Evolutionary conservation across 2,888 invertebrate species (phyloP).

Genomic region (Ceramica pisi): DNA sequence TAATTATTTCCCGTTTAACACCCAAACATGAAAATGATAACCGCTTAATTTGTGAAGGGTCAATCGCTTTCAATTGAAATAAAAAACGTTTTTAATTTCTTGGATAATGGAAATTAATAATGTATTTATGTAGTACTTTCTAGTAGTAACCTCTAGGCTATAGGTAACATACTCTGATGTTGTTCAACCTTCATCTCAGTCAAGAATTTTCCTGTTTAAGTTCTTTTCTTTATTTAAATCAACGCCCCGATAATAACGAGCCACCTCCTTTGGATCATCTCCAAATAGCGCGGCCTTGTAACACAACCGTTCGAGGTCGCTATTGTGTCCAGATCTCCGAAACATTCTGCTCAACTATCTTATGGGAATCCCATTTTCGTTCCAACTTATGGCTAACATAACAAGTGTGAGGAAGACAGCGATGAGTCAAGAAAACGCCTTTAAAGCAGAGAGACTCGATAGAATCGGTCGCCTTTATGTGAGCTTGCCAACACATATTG

Average conservation of each 20-base stretch:
- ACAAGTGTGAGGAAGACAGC: constrained; percentile 45
- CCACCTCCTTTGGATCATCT: constrained; percentile 70
- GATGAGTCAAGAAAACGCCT: constrained; percentile 35
- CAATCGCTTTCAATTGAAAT: constrained; percentile 19
- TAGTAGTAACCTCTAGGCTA: constrained; percentile 7
- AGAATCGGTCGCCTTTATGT: constrained; percentile 49
- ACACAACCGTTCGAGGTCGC: constrained; percentile 52
- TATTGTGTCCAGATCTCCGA: constrained; percentile 54
- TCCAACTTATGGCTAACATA: constrained; percentile 25
- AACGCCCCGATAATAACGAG: constrained; percentile 58
- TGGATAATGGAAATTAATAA: constrained; percentile 21
- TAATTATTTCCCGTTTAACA: background rate
- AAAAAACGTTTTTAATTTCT: background rate
- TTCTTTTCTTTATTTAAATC: constrained; percentile 58
- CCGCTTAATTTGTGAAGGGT: background rate
- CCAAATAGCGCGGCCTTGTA: constrained; percentile 73
- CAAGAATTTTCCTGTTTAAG: constrained; percentile 32
- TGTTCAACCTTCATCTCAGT: constrained; percentile 19
- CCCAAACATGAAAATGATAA: background rate
- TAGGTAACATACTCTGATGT: background rate
- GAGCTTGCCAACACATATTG: constrained; percentile 51
- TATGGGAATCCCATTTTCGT: constrained; percentile 33
- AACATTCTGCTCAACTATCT: constrained; percentile 51
- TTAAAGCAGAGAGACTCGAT: constrained; percentile 39
- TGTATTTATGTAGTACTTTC: constrained; percentile 17